phyloP scores from a whole-genome alignment of 2,888 invertebrate genomes.

The Ophioninae sp. region DNA sequence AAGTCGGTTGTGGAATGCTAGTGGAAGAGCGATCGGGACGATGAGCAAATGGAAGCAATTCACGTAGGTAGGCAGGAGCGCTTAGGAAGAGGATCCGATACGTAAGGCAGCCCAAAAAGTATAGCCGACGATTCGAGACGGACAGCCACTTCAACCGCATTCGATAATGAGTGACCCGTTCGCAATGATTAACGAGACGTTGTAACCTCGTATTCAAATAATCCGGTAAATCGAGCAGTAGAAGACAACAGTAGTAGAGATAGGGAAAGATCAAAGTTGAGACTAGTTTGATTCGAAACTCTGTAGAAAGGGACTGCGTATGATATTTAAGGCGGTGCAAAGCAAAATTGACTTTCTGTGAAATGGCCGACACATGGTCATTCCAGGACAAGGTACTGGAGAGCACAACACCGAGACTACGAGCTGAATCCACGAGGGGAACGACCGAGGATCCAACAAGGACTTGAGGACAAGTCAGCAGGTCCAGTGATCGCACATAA shows the following conservation, averaged over 20 bases:
- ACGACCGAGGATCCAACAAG: too few species aligned
- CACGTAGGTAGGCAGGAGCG: neutral
- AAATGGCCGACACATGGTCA: neutral
- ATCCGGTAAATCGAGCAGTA: neutral
- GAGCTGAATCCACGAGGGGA: too few species aligned
- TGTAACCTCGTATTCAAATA: neutral
- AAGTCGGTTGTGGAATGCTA: neutral
- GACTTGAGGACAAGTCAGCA: too few species aligned
- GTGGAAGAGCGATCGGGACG: neutral
- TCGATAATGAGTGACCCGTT: neutral
- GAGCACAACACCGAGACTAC: too few species aligned
- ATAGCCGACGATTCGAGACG: neutral
- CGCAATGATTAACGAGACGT: neutral
- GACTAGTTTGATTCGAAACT: neutral
- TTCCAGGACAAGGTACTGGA: neutral
- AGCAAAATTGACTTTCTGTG: neutral
- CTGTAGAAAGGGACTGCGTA: neutral
- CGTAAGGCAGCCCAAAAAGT: constrained; percentile 1
- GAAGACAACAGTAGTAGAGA: constrained; percentile 19
- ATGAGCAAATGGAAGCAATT: neutral
- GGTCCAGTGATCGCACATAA: neutral
- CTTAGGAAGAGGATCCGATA: neutral
- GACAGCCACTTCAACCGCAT: neutral
- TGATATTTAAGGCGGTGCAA: neutral
- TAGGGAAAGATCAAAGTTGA: neutral